Evolutionary conservation across 2,888 invertebrate genomes (phyloP).

Genomic region (Lingula anatina): DNA sequence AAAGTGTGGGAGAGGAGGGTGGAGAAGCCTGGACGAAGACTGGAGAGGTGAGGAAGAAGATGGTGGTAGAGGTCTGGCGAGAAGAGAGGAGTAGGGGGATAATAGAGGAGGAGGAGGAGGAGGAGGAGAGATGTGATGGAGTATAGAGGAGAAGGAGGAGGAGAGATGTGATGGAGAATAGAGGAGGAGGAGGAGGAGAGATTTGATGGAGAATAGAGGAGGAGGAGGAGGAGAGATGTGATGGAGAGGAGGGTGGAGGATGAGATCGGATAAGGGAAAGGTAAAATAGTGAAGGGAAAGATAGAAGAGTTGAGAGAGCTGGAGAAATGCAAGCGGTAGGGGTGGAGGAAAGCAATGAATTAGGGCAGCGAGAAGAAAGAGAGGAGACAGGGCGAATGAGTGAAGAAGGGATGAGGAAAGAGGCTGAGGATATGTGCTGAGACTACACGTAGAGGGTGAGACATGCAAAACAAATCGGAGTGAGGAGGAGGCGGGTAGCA

Average conservation of each 20-base stretch:
- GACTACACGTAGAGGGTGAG: no score
- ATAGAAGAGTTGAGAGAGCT: neutral
- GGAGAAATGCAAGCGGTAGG: neutral
- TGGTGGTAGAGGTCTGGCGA: neutral
- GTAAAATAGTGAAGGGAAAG: neutral
- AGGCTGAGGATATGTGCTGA: no score
- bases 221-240: neutral
- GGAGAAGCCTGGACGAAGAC: neutral
- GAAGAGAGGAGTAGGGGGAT: neutral
- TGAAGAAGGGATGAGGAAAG: neutral
- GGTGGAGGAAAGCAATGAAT: neutral
- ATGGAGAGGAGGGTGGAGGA: neutral
- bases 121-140: no score
- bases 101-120: no score
- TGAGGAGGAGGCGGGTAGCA: no score
- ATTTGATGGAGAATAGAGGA: neutral
- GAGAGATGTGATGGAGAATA: no score
- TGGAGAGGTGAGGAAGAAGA: neutral
- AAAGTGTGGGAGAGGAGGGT: neutral
- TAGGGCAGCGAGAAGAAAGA: neutral
- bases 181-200: neutral
- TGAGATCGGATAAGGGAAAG: neutral
- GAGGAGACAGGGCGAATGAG: neutral
- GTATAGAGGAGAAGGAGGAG: no score
- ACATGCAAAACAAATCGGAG: no score